Evolutionary conservation across 30 jellyfish, hydroid and myxozoan species (phyloP), one percentile per base, ranked within the genome.

Genomic region (Phacellophora camtschatica): DNA sequence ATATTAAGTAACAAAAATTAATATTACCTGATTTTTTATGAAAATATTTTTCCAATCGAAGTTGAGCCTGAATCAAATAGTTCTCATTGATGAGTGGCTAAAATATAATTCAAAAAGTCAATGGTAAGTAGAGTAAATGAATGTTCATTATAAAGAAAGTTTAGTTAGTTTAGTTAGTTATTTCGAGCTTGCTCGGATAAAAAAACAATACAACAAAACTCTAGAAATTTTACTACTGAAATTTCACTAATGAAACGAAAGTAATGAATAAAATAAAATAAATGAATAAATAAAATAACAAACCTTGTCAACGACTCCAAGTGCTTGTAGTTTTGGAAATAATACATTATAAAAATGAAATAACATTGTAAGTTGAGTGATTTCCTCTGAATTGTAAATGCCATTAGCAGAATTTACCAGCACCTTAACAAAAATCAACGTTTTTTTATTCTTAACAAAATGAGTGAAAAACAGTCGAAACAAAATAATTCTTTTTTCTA

Each of bases 11-110:
- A 12, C 2, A 15, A 49, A 49, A 4, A 5, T 3, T 6, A 61
- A 30, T 51, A 65, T 72, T 42, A 72, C 86, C 4, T 2, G 16
- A 10, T 9, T 22, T 12, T 18, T 20, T 5, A 6, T 54, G 76
- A 31, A 28, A 22, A 4, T 68, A 33, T n/a, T 35, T 80, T 57
- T 80, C 77, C 24, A 80, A 15, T 19, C 84, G 79, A 2, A 80
- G 59, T 31, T 80, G 84, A 29, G 84, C 36, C 51, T 80, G 91
- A 4, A 80, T 48, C 84, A 80, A 66, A 46, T 80, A 80, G 77
- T 80, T 80, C 29, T 80, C 91, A 50, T 66, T 80, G 69, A 80
- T 80, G 3, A 80, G 77, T 3, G 91, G 91, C 91, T 80, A 29
- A 32, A 57, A 74, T n/a, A n/a, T n/a, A n/a, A n/a, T n/a, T n/a